phyloP scores from a whole-genome alignment of 2,113 vertebrate genomes.

The Eudyptes chrysolophus region DNA sequence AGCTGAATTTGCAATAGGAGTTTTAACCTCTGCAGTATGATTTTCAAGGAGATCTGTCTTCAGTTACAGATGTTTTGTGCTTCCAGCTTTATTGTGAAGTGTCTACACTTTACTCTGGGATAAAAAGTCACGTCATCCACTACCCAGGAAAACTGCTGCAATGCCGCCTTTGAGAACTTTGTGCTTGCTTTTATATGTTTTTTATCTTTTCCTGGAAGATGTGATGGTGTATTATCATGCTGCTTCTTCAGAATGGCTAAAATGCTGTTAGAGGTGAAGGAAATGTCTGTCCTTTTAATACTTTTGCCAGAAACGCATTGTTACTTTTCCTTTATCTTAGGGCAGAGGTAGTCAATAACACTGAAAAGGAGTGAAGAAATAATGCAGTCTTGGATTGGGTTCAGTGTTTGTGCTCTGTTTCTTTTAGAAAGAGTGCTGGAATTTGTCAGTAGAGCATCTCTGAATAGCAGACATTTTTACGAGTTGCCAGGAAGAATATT shows the following conservation, averaged over 20 bases:
- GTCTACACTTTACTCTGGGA: not conserved
- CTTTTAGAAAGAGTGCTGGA: not conserved
- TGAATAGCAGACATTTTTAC: not conserved
- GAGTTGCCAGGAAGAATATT: not conserved
- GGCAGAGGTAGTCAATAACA: not conserved
- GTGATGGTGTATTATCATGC: not conserved
- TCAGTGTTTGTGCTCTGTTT: not conserved
- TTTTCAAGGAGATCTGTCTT: not conserved
- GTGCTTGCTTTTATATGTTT: not conserved
- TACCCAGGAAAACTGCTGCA: not conserved
- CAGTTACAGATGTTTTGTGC: not conserved
- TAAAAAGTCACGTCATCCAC: not conserved
- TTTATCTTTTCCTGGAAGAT: not conserved
- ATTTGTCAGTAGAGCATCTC: not conserved
- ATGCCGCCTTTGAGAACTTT: not conserved
- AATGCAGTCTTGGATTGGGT: not conserved
- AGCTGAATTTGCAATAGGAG: not conserved
- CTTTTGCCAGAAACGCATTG: not conserved
- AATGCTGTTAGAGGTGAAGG: not conserved
- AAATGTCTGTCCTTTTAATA: not conserved
- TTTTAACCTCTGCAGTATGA: not conserved
- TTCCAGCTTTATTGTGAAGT: not conserved
- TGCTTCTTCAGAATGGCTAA: not conserved
- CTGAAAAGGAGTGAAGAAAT: not conserved
- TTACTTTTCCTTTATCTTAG: not conserved